These are phyloP conservation scores for Chirona hameri DNA, from an alignment of 2,888 invertebrate genomes.

Conservation along the genomic window DNA sequence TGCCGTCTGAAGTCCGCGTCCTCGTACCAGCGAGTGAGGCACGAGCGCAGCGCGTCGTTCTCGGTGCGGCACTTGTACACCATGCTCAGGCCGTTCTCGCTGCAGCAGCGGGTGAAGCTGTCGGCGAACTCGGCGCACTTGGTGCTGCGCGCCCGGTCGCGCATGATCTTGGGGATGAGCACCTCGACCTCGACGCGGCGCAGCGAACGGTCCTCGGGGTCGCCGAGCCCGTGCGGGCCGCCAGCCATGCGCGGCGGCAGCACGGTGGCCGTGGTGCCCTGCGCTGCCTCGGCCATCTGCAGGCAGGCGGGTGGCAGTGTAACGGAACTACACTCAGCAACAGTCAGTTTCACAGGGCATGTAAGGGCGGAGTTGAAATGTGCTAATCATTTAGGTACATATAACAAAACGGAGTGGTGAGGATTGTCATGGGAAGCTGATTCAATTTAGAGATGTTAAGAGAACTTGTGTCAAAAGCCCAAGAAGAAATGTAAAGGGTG, in stretches of 20 bases:
- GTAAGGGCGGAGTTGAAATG: no score
- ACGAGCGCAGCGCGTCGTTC: conserved; percentile 65
- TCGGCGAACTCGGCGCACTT: conserved; percentile 72
- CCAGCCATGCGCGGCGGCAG: not conserved
- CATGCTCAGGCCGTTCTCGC: conserved; percentile 62
- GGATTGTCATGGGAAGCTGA: no score
- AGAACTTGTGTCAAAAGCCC: no score
- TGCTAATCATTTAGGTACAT: no score
- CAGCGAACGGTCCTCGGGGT: conserved; percentile 76
- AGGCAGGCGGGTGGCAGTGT: not conserved
- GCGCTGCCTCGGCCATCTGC: not conserved
- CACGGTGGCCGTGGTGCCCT: not conserved
- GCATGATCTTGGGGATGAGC: conserved; percentile 81
- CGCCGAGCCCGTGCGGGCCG: conserved; percentile 52
- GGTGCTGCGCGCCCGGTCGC: conserved; percentile 72
- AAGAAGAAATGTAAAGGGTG: no score
- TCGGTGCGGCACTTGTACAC: conserved; percentile 69
- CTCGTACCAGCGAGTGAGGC: conserved; percentile 70
- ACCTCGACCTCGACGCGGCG: conserved; percentile 85
- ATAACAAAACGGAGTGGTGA: no score
- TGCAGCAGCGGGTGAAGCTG: conserved; percentile 67
- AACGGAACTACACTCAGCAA: no score
- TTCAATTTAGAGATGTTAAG: no score
- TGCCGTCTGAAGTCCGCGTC: conserved; percentile 68
- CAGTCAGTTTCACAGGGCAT: no score